These are phyloP conservation scores for Pogoniulus pusillus DNA, from an alignment of 2,797 vertebrate genomes.

Conservation along the genomic window DNA sequence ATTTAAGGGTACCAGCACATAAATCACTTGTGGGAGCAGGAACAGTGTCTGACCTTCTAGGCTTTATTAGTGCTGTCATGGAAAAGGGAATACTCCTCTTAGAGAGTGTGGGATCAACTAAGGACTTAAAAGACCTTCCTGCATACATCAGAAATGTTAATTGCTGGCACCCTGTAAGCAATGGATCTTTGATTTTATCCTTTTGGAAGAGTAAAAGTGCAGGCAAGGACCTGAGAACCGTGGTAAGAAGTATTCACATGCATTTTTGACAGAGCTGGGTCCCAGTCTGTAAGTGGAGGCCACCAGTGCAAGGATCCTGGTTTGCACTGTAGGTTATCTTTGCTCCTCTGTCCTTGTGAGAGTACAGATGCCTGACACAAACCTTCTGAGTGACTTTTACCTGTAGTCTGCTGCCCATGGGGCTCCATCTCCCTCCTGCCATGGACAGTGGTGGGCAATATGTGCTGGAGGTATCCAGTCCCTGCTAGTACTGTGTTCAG, in stretches of 20 bases:
- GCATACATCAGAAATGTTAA: background rate
- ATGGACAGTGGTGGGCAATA: background rate
- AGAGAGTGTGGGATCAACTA: background rate
- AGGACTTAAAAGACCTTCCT: background rate
- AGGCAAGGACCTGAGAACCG: background rate
- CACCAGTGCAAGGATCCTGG: accelerated
- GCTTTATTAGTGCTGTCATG: accelerated
- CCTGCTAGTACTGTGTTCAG: too few species aligned
- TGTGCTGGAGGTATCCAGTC: background rate
- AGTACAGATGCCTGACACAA: background rate
- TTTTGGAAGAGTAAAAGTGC: background rate
- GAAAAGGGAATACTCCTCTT: background rate
- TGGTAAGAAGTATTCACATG: accelerated
- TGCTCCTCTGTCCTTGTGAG: background rate
- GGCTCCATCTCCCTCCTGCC: background rate
- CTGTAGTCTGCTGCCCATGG: background rate
- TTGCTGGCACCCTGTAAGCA: background rate
- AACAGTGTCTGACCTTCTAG: background rate
- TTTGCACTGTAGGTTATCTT: background rate
- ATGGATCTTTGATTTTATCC: background rate
- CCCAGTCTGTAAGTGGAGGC: background rate
- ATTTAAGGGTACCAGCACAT: accelerated
- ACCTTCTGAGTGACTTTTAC: background rate
- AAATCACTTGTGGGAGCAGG: background rate
- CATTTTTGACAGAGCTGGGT: background rate